phyloP scores from a whole-genome alignment of 2,113 vertebrate genomes.

The Vidua macroura region DNA sequence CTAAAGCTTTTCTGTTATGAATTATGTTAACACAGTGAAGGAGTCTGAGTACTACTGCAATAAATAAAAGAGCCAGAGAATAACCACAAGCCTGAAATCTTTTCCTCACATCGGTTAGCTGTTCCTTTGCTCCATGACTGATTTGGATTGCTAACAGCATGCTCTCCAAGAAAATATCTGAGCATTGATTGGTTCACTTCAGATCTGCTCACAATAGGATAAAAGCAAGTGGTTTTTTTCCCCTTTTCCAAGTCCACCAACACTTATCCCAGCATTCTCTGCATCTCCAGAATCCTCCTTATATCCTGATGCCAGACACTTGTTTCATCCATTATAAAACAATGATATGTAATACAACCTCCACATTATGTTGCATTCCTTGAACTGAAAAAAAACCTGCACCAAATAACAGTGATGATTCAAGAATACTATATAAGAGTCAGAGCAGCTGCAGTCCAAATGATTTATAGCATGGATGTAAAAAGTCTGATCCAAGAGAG shows the following conservation, averaged over 20 bases:
- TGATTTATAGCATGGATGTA: neutral
- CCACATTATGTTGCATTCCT: neutral
- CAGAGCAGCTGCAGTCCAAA: neutral
- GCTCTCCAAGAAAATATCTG: neutral
- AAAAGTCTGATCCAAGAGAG: neutral
- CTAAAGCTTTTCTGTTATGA: neutral
- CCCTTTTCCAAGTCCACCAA: neutral
- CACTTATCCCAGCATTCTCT: neutral
- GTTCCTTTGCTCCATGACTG: neutral
- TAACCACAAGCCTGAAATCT: neutral
- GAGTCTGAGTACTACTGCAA: neutral
- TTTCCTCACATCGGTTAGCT: neutral
- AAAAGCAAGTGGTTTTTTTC: neutral
- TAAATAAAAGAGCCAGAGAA: neutral
- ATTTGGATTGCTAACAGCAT: neutral
- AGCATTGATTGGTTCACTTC: neutral
- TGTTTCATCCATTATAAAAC: neutral
- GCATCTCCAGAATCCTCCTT: neutral
- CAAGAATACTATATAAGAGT: neutral
- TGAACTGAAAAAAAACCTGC: neutral
- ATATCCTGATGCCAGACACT: fast-evolving
- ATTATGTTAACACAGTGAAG: neutral
- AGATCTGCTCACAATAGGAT: neutral
- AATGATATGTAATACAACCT: neutral
- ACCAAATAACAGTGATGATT: neutral